Conservation (phyloP, 2,797 vertebrate species). For the Microchirus variegatus region DNA sequence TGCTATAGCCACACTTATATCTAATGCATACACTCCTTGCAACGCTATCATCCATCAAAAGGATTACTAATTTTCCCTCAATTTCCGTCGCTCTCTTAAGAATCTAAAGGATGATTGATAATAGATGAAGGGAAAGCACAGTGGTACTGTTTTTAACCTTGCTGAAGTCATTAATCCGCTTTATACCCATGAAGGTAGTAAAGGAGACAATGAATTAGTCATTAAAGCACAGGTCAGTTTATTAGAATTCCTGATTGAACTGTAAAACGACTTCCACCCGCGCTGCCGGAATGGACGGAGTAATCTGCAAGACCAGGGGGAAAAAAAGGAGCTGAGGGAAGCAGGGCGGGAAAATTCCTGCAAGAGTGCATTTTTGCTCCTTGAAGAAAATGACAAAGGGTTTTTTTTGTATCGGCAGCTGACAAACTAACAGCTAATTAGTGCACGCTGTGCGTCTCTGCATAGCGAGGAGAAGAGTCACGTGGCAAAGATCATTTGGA, state of each 20-base stretch:
- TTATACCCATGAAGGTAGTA: slow-evolving; percentile 84
- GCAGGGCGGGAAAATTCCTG: slow-evolving; percentile 51
- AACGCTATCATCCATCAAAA: slow-evolving; percentile 79
- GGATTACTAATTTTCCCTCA: slow-evolving; percentile 83
- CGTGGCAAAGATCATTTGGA: slow-evolving; percentile 34
- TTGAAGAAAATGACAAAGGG: slow-evolving; percentile 51
- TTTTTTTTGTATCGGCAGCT: slow-evolving; percentile 42
- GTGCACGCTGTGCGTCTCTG: slow-evolving; percentile 12
- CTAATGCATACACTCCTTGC: slow-evolving; percentile 67
- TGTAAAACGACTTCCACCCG: slow-evolving; percentile 80
- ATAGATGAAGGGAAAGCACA: slow-evolving; percentile 78
- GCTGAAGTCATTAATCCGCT: slow-evolving; percentile 85
- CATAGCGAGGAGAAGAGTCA: slow-evolving; percentile 32
- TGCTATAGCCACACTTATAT: slow-evolving; percentile 61
- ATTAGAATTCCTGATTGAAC: slow-evolving; percentile 86
- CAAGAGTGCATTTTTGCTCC: slow-evolving; percentile 51
- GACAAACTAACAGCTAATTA: slow-evolving; percentile 60
- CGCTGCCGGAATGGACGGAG: slow-evolving; percentile 45
- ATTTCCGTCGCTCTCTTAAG: slow-evolving; percentile 80
- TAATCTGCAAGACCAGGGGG: slow-evolving; percentile 56
- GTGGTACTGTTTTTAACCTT: slow-evolving; percentile 86
- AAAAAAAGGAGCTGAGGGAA: slow-evolving; percentile 60
- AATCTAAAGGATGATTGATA: slow-evolving; percentile 85
- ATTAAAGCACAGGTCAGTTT: slow-evolving; percentile 85
- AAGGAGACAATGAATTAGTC: slow-evolving; percentile 86